Base-by-base conservation (phyloP, 1,140 invertebrate genomes). In the Prorops nasuta region DNA sequence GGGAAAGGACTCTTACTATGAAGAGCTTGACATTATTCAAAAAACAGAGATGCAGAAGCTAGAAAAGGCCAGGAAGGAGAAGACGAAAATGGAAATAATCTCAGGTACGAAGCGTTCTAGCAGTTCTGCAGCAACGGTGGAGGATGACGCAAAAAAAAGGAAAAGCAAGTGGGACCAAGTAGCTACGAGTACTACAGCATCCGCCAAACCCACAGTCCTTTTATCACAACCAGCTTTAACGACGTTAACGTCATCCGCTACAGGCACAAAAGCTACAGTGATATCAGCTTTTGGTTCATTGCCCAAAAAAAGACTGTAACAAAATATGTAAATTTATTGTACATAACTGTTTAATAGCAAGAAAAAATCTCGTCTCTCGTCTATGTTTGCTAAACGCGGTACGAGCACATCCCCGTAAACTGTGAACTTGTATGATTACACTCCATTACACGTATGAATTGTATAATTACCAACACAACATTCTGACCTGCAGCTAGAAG, bases 111-210 rank as follows among this genome's bases (percentile, higher is more conserved):
- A 90, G 46, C 83, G 69, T 64, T 83, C 35, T 77, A 86, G 50
- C 42, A 74, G 44, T 49, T 64, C 60, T 24, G 40, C 66, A n/a
- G 60, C 44, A 9, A 50, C 53, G 3, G 81, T 78, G 51, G 86
- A 87, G 57, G 87, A 86, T 44, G 86, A 86, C 37, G 74, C 75
- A 2, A 88, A 86, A 52, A 88, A 85, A 60, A 80, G 91, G 44
- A 94, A 92, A 78, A 92, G 90, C 12, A 94, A 94, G 73, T 94
- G 91, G 91, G 91, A 93, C 76, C 90, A 93, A 71, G 87, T 90
- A 9, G 85, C 88, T 1, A 81, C 84, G 0, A 80, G 82, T 28
- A 68, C 76, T 12, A 61, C 80, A 12, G 63, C 71, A 19, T 69
- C 77, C 12, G 76, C 84, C 6, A 84, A 86, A 42, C 59, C 67